These are phyloP conservation scores for Spheniscus humboldti DNA, from an alignment of 2,797 vertebrate genomes.

Conservation along the genomic window DNA sequence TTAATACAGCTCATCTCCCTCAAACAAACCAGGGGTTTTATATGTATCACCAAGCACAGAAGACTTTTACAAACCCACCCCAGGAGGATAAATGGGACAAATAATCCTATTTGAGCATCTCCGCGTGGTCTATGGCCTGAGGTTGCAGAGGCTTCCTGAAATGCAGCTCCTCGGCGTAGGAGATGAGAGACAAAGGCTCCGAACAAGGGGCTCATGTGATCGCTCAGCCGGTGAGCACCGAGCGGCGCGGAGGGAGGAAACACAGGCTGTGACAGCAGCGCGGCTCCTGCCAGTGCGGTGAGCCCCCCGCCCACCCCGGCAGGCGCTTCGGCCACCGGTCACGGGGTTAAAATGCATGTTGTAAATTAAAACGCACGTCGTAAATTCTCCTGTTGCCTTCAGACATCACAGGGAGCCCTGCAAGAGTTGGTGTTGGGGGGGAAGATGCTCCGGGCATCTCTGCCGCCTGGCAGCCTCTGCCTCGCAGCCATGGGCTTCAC, in stretches of 20 bases:
- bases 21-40: neutral
- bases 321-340: neutral
- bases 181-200: constrained; percentile 39
- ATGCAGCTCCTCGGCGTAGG: neutral
- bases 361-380: accelerated
- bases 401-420: neutral
- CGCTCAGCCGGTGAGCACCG: neutral
- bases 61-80: neutral
- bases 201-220: constrained; percentile 49
- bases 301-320: neutral
- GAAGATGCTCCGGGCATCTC: neutral
- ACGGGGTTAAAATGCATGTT: accelerated
- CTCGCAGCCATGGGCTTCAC: accelerated
- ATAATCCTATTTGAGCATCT: neutral
- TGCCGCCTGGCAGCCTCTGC: neutral
- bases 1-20: neutral
- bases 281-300: neutral
- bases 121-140: neutral
- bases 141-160: neutral
- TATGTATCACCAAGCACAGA: accelerated
- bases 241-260: neutral
- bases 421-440: neutral
- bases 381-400: neutral
- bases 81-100: neutral
- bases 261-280: neutral